A percentile compares a stretch with the other conserved stretches of the same genome.
Conservation (phyloP, 2,113 vertebrate species). For the Callaeas wilsoni region DNA sequence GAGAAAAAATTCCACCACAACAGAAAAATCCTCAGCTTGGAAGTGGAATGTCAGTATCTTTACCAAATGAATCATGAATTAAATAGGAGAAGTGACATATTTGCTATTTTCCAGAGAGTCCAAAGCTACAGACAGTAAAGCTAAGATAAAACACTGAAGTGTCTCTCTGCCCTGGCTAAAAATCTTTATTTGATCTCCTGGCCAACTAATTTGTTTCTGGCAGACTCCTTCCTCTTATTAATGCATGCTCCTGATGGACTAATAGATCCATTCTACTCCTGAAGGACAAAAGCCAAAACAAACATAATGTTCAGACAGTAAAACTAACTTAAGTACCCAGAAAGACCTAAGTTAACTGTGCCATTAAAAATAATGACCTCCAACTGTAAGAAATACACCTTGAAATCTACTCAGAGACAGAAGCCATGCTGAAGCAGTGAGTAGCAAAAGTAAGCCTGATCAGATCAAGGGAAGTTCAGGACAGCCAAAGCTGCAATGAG, state of each 20-base stretch:
- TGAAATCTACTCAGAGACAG: background rate
- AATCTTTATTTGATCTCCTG: background rate
- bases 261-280: background rate
- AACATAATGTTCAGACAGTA: background rate
- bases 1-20: background rate
- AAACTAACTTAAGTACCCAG: background rate
- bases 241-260: background rate
- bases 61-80: background rate
- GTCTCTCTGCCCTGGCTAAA: background rate
- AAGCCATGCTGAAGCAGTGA: background rate
- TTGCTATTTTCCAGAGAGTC: background rate
- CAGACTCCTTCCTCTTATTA: background rate
- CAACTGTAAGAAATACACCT: background rate
- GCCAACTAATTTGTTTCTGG: background rate
- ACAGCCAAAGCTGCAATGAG: background rate
- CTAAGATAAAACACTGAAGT: background rate
- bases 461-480: background rate
- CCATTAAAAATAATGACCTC: background rate
- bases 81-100: background rate
- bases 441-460: background rate
- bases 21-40: background rate
- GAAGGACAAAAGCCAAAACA: background rate
- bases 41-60: background rate
- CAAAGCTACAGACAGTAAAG: background rate
- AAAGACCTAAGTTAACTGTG: background rate